Percentiles rank a stretch among this genome's conserved stretches.
Conservation (phyloP, 2,888 invertebrate genomes). For the Aphodius sticticus region DNA sequence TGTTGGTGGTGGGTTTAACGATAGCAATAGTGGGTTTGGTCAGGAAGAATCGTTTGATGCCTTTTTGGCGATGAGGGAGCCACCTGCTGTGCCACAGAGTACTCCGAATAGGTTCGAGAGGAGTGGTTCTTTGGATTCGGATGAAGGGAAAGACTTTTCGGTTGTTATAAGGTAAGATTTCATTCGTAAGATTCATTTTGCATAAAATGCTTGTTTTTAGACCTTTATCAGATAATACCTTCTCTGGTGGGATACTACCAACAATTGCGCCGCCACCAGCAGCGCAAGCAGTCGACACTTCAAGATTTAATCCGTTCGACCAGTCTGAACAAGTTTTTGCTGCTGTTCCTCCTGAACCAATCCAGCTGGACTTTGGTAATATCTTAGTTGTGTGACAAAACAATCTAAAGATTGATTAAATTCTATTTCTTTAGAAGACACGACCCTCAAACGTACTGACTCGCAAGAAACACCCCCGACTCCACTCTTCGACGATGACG, state of each 20-base stretch:
- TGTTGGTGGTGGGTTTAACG: conserved; percentile 51
- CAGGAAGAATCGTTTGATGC: conserved; percentile 80
- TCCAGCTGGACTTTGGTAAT: conserved; percentile 50
- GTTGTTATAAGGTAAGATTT: conserved; percentile 79
- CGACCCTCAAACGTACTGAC: conserved; percentile 61
- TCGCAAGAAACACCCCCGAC: conserved; percentile 89
- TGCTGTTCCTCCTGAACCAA: conserved; percentile 50
- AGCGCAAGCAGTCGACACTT: conserved; percentile 64
- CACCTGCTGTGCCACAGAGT: conserved; percentile 71
- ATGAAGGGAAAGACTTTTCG: conserved; percentile 80
- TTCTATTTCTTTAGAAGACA: conserved; percentile 29
- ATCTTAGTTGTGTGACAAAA: conserved; percentile 31
- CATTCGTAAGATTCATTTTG: too few species aligned
- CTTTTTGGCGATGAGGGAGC: conserved; percentile 82
- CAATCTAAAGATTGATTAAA: not conserved
- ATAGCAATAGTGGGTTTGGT: conserved; percentile 65
- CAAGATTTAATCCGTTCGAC: conserved; percentile 82
- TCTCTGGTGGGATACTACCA: conserved; percentile 68
- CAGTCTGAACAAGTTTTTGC: conserved; percentile 62
- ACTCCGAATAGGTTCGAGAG: conserved; percentile 70
- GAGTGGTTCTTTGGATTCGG: conserved; percentile 78
- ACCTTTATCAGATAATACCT: conserved; percentile 64
- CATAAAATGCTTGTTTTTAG: too few species aligned
- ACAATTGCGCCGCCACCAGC: conserved; percentile 77
- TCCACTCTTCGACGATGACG: conserved; percentile 92